Evolutionary conservation across 2,797 vertebrate species (phyloP).

Genomic region (Myotis findleyi): DNA sequence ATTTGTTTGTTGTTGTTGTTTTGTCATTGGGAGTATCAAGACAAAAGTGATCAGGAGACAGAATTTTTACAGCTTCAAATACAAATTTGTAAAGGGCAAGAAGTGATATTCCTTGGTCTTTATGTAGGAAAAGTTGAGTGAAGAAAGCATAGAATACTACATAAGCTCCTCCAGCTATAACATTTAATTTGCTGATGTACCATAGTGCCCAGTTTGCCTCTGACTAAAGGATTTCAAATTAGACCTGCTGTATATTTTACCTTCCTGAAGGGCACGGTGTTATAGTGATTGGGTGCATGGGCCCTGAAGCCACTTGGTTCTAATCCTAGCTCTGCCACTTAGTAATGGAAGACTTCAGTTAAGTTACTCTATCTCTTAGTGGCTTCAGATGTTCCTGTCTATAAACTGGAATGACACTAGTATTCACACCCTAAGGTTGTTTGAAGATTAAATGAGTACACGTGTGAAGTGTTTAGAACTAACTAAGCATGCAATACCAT

Average conservation of each 20-base stretch:
- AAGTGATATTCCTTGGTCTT: not conserved
- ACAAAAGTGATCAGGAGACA: not conserved
- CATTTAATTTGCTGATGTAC: not conserved
- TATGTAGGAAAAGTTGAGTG: not conserved
- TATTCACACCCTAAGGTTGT: not conserved
- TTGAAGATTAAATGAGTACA: not conserved
- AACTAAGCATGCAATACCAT: not conserved
- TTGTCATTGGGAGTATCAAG: not conserved
- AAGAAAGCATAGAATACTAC: not conserved
- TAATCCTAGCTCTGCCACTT: not conserved
- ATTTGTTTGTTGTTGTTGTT: not conserved
- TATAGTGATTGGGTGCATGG: not conserved
- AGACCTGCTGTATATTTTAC: not conserved
- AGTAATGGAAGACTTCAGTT: not conserved
- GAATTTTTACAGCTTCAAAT: not conserved
- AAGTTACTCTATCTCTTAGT: not conserved
- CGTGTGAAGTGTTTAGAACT: not conserved
- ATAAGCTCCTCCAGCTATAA: not conserved
- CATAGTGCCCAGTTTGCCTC: not conserved
- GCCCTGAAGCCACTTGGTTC: not conserved
- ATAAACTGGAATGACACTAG: not conserved
- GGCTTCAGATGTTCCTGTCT: not conserved
- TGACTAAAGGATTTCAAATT: slow-evolving; percentile 14
- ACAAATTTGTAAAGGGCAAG: not conserved
- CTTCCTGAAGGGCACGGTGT: not conserved